Conservation (phyloP, 2,888 invertebrate species). For the Mesorhabditis belari region DNA sequence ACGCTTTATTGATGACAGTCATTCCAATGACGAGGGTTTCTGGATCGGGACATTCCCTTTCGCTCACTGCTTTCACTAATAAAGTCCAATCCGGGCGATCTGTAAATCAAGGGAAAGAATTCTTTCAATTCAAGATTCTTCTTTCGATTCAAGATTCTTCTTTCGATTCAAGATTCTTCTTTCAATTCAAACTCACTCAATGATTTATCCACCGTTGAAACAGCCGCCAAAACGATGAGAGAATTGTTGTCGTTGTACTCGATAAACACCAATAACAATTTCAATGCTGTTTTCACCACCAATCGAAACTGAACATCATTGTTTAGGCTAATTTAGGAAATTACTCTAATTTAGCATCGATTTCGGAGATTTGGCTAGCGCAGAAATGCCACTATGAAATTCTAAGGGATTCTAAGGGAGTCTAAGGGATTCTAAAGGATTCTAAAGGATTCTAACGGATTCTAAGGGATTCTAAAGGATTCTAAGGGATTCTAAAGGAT, state of each 20-base stretch:
- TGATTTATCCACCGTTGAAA: slow-evolving; percentile 69
- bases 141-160: background rate
- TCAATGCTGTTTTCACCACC: slow-evolving; percentile 94
- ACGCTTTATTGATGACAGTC: slow-evolving; percentile 74
- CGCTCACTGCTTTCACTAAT: slow-evolving; percentile 76
- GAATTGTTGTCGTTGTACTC: slow-evolving; percentile 95
- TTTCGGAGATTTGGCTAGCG: no score
- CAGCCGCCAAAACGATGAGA: slow-evolving; percentile 79
- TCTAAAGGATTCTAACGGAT: no score
- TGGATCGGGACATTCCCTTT: slow-evolving; percentile 83
- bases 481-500: no score
- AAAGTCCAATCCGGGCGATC: slow-evolving; percentile 69
- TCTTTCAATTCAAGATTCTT: background rate
- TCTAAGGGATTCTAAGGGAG: no score
- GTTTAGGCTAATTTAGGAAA: background rate
- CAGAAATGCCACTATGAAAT: no score
- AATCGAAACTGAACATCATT: slow-evolving; percentile 68
- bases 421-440: no score
- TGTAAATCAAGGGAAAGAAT: slow-evolving; percentile 48
- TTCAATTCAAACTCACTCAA: slow-evolving; percentile 34
- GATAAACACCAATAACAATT: slow-evolving; percentile 90
- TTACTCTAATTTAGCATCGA: background rate
- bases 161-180: background rate
- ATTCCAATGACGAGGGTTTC: slow-evolving; percentile 91
- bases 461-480: no score